Conservation (phyloP, 2,888 invertebrate species). For the Apamea monoglypha region DNA sequence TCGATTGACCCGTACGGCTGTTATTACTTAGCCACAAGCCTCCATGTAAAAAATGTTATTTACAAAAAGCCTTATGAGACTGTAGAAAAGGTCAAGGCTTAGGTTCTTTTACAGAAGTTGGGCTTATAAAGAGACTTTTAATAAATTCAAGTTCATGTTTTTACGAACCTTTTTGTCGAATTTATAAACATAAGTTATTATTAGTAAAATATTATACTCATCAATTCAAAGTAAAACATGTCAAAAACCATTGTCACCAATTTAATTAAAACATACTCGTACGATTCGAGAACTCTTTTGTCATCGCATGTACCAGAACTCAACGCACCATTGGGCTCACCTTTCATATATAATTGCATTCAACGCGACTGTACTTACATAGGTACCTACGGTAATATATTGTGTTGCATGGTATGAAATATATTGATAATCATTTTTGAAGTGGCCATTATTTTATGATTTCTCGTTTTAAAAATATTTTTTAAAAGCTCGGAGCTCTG, state of each 20-base stretch:
- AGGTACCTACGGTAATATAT: neutral
- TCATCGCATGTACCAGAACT: constrained; percentile 30
- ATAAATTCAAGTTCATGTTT: no score
- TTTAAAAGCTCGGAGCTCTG: neutral
- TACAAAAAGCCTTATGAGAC: no score
- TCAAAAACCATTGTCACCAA: neutral
- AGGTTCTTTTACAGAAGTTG: no score
- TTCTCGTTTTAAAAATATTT: neutral
- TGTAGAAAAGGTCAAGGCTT: no score
- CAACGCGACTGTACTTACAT: neutral
- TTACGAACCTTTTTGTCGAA: no score
- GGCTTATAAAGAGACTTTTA: no score
- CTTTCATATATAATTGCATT: constrained; percentile 23
- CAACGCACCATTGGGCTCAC: constrained; percentile 44
- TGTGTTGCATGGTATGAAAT: neutral
- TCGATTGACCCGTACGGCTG: no score
- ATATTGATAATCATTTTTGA: neutral
- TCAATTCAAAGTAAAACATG: constrained; percentile 4
- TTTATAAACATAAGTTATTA: no score
- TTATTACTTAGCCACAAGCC: no score
- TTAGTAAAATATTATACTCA: no score
- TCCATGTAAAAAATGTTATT: no score
- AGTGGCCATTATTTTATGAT: neutral
- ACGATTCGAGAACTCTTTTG: constrained; percentile 18
- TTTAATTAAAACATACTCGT: constrained; percentile 33